A percentile compares a stretch with the other conserved stretches of the same genome.
Conservation (phyloP, 1,140 invertebrate genomes). For the Cydia splendana region DNA sequence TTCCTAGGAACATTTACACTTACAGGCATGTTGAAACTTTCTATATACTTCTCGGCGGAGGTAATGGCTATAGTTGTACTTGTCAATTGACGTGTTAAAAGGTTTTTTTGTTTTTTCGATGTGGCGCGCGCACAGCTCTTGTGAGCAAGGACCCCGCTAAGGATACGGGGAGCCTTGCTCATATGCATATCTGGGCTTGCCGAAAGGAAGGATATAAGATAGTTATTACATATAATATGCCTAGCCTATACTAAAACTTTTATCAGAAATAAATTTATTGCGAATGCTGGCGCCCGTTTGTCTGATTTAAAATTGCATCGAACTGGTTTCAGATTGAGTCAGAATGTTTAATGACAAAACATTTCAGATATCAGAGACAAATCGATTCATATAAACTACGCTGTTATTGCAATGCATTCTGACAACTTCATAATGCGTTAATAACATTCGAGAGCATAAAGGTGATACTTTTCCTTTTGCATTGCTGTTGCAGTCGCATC, state of each 20-base stretch:
- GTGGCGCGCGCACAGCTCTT: too few relatives aligned
- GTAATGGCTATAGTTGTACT: too few relatives aligned
- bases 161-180: too few relatives aligned
- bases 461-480: background rate
- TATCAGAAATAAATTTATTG: background rate
- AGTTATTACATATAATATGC: too few relatives aligned
- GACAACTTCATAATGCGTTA: slow-evolving; percentile 19
- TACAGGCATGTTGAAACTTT: too few relatives aligned
- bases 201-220: too few relatives aligned
- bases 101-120: too few relatives aligned
- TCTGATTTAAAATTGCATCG: background rate
- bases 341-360: background rate
- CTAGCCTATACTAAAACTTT: background rate
- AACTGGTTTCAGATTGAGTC: background rate
- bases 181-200: too few relatives aligned
- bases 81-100: too few relatives aligned
- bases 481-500: background rate
- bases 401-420: slow-evolving; percentile 6
- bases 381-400: background rate
- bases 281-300: background rate
- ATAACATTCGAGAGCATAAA: background rate
- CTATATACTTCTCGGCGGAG: too few relatives aligned
- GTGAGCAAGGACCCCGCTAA: too few relatives aligned
- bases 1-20: too few relatives aligned
- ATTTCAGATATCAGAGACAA: slow-evolving; percentile 4